These are phyloP conservation scores for Chironomus tentans DNA, from an alignment of 2,888 invertebrate species.

Conservation along the genomic window DNA sequence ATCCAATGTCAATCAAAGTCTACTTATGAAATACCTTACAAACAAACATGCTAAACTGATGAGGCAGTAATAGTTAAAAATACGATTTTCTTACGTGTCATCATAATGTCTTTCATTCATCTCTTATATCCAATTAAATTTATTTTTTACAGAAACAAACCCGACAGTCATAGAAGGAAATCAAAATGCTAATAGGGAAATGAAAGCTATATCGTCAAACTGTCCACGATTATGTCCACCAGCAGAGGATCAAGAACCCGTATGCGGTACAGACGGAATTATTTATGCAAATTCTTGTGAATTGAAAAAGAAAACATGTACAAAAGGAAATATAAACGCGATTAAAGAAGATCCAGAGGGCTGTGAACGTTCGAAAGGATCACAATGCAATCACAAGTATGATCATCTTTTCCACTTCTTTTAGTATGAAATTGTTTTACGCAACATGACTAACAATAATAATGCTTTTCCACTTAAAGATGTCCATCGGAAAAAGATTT, in stretches of 20 bases:
- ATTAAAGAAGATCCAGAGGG: slow-evolving; percentile 56
- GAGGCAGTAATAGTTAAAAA: too few species aligned
- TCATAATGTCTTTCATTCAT: too few species aligned
- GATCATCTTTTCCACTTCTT: neutral
- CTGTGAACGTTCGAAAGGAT: slow-evolving; percentile 57
- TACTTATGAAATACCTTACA: neutral
- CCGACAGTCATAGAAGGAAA: neutral
- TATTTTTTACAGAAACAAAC: neutral
- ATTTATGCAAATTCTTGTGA: slow-evolving; percentile 87
- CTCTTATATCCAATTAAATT: too few species aligned
- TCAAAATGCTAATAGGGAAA: neutral
- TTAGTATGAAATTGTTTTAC: neutral
- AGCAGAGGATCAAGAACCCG: slow-evolving; percentile 38
- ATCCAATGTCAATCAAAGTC: neutral
- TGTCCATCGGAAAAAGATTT: slow-evolving; percentile 78
- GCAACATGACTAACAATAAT: slow-evolving; percentile 22
- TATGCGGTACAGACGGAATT: slow-evolving; percentile 60
- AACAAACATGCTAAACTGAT: too few species aligned
- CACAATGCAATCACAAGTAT: slow-evolving; percentile 50
- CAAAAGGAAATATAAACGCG: slow-evolving; percentile 69
- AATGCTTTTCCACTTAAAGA: slow-evolving; percentile 35
- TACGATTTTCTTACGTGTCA: too few species aligned
- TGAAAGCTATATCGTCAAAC: slow-evolving; percentile 13
- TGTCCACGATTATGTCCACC: slow-evolving; percentile 38
- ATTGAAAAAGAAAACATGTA: slow-evolving; percentile 80